These are phyloP conservation scores for Philaenus spumarius DNA, from an alignment of 1,140 invertebrate genomes.

Conservation along the genomic window DNA sequence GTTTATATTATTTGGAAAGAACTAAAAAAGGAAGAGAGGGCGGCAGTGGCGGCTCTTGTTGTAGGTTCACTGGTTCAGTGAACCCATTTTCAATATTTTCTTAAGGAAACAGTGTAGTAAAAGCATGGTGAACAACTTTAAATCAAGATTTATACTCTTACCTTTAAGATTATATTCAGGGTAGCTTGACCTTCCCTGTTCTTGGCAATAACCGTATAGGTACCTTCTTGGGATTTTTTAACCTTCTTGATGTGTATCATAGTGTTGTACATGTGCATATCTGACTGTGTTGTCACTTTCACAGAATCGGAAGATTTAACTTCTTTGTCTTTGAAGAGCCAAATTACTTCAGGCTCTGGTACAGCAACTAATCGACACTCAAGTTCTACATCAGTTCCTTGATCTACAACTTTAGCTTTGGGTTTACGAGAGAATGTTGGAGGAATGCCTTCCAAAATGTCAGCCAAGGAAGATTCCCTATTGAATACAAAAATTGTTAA, in stretches of 20 bases:
- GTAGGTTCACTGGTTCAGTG: no score
- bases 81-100: no score
- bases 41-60: no score
- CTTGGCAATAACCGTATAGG: constrained; percentile 78
- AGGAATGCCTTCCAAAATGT: constrained; percentile 86
- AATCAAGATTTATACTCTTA: no score
- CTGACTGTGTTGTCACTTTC: constrained; percentile 67
- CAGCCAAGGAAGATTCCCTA: constrained; percentile 81
- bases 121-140: no score
- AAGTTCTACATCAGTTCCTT: constrained; percentile 69
- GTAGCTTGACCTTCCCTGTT: constrained; percentile 86
- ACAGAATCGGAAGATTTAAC: constrained; percentile 59
- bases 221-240: constrained; percentile 71
- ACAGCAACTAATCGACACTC: constrained; percentile 82
- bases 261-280: constrained; percentile 85
- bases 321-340: constrained; percentile 69
- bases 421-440: constrained; percentile 88
- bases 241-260: constrained; percentile 71
- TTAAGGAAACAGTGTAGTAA: no score
- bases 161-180: constrained; percentile 73
- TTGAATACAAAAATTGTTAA: constrained; percentile 5
- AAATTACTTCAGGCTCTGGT: constrained; percentile 82
- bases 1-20: no score
- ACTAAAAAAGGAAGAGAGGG: no score
- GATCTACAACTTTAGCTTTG: constrained; percentile 72